A percentile compares a stretch with the other conserved stretches of the same genome.
Conservation (phyloP, 2,888 invertebrate species). For the Meganola albula region DNA sequence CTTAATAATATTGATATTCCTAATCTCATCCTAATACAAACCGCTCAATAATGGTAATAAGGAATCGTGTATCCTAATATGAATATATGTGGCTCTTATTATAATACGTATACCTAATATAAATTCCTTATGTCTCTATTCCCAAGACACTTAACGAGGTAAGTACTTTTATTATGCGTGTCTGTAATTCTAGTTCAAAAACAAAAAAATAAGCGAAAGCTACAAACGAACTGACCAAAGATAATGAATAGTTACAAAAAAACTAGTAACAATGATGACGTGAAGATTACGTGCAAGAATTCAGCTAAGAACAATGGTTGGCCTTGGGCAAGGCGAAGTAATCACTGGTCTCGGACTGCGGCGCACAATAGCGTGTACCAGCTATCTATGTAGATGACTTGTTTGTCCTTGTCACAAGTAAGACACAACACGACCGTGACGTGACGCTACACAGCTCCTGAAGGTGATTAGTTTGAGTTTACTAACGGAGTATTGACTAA, state of each 20-base stretch:
- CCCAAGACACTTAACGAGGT: too few species aligned
- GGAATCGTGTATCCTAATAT: too few species aligned
- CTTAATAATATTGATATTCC: too few species aligned
- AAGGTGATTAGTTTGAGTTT: constrained; percentile 19
- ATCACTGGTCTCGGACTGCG: constrained; percentile 49
- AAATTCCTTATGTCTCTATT: too few species aligned
- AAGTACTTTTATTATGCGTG: too few species aligned
- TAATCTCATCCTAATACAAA: too few species aligned
- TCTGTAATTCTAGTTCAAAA: too few species aligned
- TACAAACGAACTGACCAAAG: constrained; percentile 19
- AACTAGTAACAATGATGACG: constrained; percentile 37
- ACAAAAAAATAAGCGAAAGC: constrained; percentile 22
- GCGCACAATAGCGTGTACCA: constrained; percentile 24
- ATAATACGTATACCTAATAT: too few species aligned
- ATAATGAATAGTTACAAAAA: constrained; percentile 32
- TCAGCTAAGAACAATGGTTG: constrained; percentile 63
- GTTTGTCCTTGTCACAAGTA: constrained; percentile 32
- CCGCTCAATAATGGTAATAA: too few species aligned
- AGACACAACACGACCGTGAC: constrained; percentile 27
- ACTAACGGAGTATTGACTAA: constrained; percentile 25
- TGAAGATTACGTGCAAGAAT: constrained; percentile 64
- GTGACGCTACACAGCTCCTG: constrained; percentile 17
- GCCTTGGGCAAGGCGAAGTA: constrained; percentile 65
- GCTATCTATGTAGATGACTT: constrained; percentile 26
- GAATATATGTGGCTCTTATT: too few species aligned